These are phyloP conservation scores for Tanypteryx hageni DNA, from an alignment of 2,888 invertebrate genomes.

Conservation along the genomic window DNA sequence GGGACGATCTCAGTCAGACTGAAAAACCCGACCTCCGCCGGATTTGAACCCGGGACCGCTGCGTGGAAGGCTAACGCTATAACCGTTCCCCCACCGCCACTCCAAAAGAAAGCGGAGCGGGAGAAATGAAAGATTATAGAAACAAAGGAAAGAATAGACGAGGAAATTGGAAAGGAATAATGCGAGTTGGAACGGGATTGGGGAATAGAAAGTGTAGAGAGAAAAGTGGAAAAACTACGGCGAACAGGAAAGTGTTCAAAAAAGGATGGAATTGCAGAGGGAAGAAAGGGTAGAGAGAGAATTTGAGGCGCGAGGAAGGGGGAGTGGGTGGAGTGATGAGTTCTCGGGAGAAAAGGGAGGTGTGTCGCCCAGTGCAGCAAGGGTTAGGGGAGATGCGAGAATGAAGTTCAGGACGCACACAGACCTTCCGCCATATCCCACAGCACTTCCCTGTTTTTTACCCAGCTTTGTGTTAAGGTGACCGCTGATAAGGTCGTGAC, in stretches of 20 bases:
- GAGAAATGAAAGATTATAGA: too few species aligned
- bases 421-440: neutral
- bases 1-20: too few species aligned
- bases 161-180: too few species aligned
- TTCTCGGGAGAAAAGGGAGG: neutral
- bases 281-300: neutral
- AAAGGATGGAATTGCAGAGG: neutral
- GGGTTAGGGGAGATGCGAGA: neutral
- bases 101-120: too few species aligned
- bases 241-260: too few species aligned
- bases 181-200: too few species aligned
- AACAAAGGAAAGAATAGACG: too few species aligned
- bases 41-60: too few species aligned
- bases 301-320: neutral
- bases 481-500: constrained; percentile 48
- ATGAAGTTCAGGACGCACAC: neutral
- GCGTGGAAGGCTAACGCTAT: too few species aligned
- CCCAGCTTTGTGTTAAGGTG: constrained; percentile 25
- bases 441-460: neutral
- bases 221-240: neutral
- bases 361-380: neutral
- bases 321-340: neutral
- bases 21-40: too few species aligned
- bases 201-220: too few species aligned
- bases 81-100: too few species aligned